phyloP scores from a whole-genome alignment of 2,113 vertebrate genomes.

The Scortum barcoo region DNA sequence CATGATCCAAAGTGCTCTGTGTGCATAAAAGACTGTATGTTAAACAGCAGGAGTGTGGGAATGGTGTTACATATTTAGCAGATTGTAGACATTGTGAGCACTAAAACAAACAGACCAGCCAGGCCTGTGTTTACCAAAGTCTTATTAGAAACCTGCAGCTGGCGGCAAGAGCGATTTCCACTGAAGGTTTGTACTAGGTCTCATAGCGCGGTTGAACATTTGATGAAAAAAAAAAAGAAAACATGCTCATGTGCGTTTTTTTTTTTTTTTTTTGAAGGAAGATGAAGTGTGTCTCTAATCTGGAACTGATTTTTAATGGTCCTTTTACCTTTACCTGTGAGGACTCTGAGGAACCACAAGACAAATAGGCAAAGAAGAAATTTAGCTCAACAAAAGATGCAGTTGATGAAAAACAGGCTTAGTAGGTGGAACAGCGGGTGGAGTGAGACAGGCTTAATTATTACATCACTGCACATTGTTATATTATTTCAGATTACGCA shows the following conservation, averaged over 20 bases:
- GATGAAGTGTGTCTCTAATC: neutral
- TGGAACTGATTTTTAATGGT: neutral
- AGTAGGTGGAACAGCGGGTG: too few relatives aligned
- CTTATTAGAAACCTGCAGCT: slow-evolving; percentile 17
- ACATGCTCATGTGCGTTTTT: neutral
- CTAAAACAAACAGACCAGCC: slow-evolving; percentile 31
- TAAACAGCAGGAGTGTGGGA: slow-evolving; percentile 35
- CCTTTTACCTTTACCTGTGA: neutral
- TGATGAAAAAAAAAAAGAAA: neutral
- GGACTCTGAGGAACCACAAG: neutral
- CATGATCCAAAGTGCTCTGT: neutral
- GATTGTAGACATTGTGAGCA: slow-evolving; percentile 20
- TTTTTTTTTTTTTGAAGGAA: neutral
- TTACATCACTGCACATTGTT: too few relatives aligned
- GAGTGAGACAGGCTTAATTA: too few relatives aligned
- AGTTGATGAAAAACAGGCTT: neutral
- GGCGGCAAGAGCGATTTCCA: neutral
- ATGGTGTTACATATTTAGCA: slow-evolving; percentile 24
- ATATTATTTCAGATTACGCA: too few relatives aligned
- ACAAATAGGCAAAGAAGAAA: neutral
- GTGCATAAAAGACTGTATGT: neutral
- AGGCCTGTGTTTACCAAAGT: slow-evolving; percentile 17
- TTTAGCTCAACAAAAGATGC: neutral
- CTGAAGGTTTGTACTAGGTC: neutral
- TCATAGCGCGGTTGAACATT: too few relatives aligned